Evolutionary conservation across 1,140 invertebrate genomes (phyloP), one percentile per base, ranked within the genome.

Genomic region (Lethocerus indicus): DNA sequence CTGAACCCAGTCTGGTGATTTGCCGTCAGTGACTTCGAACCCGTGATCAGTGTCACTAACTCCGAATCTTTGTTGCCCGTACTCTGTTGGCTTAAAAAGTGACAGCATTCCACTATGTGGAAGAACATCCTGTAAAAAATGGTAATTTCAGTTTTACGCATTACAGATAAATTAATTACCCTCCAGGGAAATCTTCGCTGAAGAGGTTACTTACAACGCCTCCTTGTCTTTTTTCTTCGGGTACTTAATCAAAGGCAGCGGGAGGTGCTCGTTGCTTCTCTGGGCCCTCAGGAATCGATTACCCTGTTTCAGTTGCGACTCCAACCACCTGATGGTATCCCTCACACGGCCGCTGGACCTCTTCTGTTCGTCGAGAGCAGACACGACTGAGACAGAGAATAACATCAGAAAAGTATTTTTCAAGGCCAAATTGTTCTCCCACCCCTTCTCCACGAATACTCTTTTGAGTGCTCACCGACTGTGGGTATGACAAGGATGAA

Each of bases 311-410:
- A 93, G 77, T 65, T 92, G 86, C 21, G 71, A 64, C 64, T 93
- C 89, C 42, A 95, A 65, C 88, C 89, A 93, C 54, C 89, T 79
- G 44, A 90, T 93, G 2, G 84, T 86, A 61, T 91, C 86, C 42
- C 89, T 71, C 0, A 87, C 88, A 54, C 78, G 73, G 54, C 78
- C 73, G 54, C 64, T 70, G 9, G 72, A 80, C n/a, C 37, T 35
- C 29, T 94, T 93, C 44, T 88, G 63, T 49, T 85, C 78, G 61
- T 93, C 88, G 59, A 93, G 66, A 40, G 81, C 79, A 55, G 83
- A 85, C 46, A 93, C 75, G 36, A 92, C 88, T 92, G 62, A 28
- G 72, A 71, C 62, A 60, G 57, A 56, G 53, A 41, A 53, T 32
- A 51, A 45, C n/a, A 21, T 2, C 3, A 47, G n/a, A n/a, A n/a